Base-by-base conservation (phyloP, 2,797 vertebrate genomes). In the Gymnothorax reevesii region DNA sequence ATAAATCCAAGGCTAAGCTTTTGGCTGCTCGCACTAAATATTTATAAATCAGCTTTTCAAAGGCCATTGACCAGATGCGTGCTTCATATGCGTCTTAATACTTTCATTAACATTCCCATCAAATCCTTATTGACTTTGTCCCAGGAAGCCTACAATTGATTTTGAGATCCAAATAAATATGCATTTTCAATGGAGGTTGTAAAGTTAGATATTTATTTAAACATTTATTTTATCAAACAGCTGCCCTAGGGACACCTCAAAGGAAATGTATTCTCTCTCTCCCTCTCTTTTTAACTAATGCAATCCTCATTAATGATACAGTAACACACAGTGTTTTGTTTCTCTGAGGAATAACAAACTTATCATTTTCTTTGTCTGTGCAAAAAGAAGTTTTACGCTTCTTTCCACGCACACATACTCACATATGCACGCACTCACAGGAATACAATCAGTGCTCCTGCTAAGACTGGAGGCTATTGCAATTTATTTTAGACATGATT, bases 51-150 rank as follows among this genome's bases (percentile, higher is more conserved):
- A 75, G 27, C 71, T 42, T 42, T 75, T 42, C 13, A 42, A 42
- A 75, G 71, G 71, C 71, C 71, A 75, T 42, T 75, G 27, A 73
- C 69, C 27, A 27, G 25, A 33, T 33, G 69, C 33, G 69, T 73
- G 27, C 27, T 27, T 73, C n/a, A 17, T 73, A 73, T 73, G 69
- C 33, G n/a, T 64, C 62, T 64, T 64, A 64, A 64, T n/a, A 64
- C 62, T 22, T 64, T 64, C 62, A 64, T 64, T 22, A 64, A 64
- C 20, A 64, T 64, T 22, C 62, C 62, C 62, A 64, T 64, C 62
- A 64, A 64, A 64, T 64, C 62, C 62, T 64, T 64, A 64, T 64
- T 64, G 62, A 64, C 66, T 71, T 71, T 71, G n/a, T 71, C 66
- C 66, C 66, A 71, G n/a, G 25, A 71, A 71, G 7, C 66, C 25